Base-by-base conservation (phyloP, 2,113 vertebrate genomes). In the Passer domesticus region DNA sequence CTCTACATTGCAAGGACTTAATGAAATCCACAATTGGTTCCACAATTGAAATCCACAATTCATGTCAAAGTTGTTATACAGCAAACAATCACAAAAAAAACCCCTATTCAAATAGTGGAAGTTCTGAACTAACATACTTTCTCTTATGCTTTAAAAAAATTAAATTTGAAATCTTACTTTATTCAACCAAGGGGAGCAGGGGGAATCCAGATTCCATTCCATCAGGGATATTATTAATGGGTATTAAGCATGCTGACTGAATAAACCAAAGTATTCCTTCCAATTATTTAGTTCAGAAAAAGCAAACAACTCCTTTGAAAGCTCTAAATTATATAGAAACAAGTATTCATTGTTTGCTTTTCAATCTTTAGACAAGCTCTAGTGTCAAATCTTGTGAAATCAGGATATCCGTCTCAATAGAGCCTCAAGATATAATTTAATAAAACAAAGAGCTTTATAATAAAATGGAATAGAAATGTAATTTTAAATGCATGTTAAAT, bases 401-500 rank as follows among this genome's bases (percentile, higher is more conserved):
- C 17, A 55, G 39, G 9, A 33, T 60, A 37, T 59, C 20, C 72
- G 25, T 72, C 41, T 87, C 77, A 89, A 43, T 13, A 79, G 18
- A 82, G 3, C 25, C 41, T 68, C 44, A 73, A 82, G n/a, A 63
- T 60, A 56, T 25, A 41, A 69, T 84, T 75, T 64, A 87, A 52
- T 73, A 82, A 89, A 95, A 52, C 18, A 83, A 87, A 87, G 3
- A 89, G 8, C 41, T 82, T 83, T 75, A 72, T 44, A 84, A 52
- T 56, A 83, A 83, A 88, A n/a, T 11, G 44, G 37, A 75, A 47
- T 67, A 75, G 77, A 41, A 90, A 76, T 30, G 8, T 49, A 69
- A 84, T 82, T 87, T 83, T 46, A 89, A 94, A 89, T 53, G 37
- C 21, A 33, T 79, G 23, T 50, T 82, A 92, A 60, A 31, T 82